These are phyloP conservation scores for Cerceris rybyensis DNA, from an alignment of 2,888 invertebrate species.

Conservation along the genomic window DNA sequence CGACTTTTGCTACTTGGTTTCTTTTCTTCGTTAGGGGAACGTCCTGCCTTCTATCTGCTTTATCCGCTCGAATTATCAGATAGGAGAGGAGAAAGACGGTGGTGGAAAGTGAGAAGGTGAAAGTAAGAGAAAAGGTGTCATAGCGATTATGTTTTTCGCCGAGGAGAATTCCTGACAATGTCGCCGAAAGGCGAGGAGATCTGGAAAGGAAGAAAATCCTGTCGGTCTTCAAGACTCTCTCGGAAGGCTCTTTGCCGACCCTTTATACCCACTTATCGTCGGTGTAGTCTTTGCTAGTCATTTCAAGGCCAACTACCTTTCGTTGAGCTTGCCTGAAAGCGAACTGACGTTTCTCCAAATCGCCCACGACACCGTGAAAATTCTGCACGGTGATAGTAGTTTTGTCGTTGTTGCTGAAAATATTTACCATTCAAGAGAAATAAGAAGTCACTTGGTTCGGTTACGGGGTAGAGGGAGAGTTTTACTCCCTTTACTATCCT, in stretches of 20 bases:
- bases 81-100: too few relatives aligned
- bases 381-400: conserved; percentile 2
- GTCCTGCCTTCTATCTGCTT: too few relatives aligned
- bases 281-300: conserved; percentile 47
- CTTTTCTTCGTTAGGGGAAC: too few relatives aligned
- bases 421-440: too few relatives aligned
- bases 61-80: too few relatives aligned
- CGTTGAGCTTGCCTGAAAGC: conserved; percentile 9
- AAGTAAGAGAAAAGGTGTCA: too few relatives aligned
- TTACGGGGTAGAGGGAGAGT: too few relatives aligned
- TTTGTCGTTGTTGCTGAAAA: conserved; percentile 12
- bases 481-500: too few relatives aligned
- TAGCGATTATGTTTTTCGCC: conserved; percentile 7
- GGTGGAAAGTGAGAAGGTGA: too few relatives aligned
- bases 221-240: conserved; percentile 45
- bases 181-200: conserved; percentile 15
- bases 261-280: conserved; percentile 40
- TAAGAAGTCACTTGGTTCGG: too few relatives aligned
- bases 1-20: too few relatives aligned
- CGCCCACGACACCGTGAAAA: conserved; percentile 5
- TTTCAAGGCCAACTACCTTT: conserved; percentile 22
- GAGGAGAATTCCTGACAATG: neutral
- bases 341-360: conserved; percentile 21
- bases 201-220: conserved; percentile 39
- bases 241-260: conserved; percentile 37